These are phyloP conservation scores for Lobophora halterata DNA, from an alignment of 2,888 invertebrate genomes.

Conservation along the genomic window DNA sequence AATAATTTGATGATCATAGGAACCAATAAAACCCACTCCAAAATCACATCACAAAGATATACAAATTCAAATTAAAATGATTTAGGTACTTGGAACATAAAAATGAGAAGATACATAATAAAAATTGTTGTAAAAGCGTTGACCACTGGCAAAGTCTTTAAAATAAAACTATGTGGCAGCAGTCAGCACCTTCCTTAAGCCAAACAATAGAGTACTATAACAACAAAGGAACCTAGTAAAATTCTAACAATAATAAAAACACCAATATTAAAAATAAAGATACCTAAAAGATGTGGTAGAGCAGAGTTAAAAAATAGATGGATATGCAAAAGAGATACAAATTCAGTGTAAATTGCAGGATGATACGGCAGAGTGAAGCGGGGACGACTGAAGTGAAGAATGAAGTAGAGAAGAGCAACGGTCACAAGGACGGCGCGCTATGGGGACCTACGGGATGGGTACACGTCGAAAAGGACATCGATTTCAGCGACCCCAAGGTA, in stretches of 20 bases:
- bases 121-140: constrained; percentile 5
- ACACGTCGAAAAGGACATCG: constrained; percentile 88
- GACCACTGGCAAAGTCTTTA: too few relatives aligned
- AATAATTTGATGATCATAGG: too few relatives aligned
- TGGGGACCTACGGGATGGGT: constrained; percentile 89
- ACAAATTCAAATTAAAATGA: too few relatives aligned
- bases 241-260: too few relatives aligned
- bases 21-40: too few relatives aligned
- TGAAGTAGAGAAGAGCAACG: constrained; percentile 41
- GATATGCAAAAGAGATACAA: not conserved
- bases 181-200: too few relatives aligned
- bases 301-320: not conserved
- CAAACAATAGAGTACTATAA: too few relatives aligned
- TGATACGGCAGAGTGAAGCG: constrained; percentile 73
- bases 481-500: constrained; percentile 90
- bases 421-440: constrained; percentile 82
- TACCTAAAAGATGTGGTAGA: not conserved
- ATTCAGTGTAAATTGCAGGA: constrained; percentile 43
- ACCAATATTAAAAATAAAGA: not conserved
- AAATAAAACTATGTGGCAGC: too few relatives aligned
- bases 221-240: too few relatives aligned
- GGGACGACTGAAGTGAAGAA: constrained; percentile 39
- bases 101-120: too few relatives aligned
- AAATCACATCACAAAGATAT: too few relatives aligned
- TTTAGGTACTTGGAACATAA: too few relatives aligned